Evolutionary conservation across 2,797 vertebrate genomes (phyloP).

Genomic region (Acrossocheilus wenchowensis): DNA sequence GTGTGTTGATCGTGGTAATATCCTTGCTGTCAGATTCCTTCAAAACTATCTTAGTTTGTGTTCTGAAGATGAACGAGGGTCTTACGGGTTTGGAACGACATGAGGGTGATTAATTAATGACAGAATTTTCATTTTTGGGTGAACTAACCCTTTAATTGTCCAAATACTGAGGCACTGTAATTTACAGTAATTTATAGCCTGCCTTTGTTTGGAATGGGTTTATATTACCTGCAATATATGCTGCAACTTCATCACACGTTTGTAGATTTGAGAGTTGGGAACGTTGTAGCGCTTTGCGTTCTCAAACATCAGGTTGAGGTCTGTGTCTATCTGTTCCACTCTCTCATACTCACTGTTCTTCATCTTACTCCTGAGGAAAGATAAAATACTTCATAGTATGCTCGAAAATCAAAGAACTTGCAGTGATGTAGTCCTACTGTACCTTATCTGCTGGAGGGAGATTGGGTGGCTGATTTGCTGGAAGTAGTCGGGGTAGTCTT

Average conservation of each 20-base stretch:
- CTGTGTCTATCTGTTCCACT: constrained; percentile 92
- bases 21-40: too few species aligned
- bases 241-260: constrained; percentile 93
- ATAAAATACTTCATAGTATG: constrained; percentile 65
- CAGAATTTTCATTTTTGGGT: too few species aligned
- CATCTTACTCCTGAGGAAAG: constrained; percentile 88
- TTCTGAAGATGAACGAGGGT: too few species aligned
- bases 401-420: constrained; percentile 35
- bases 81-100: too few species aligned
- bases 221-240: constrained; percentile 93
- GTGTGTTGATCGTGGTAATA: too few species aligned
- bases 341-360: constrained; percentile 95
- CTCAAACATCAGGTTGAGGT: constrained; percentile 96
- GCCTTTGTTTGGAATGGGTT: neutral
- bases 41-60: too few species aligned
- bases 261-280: constrained; percentile 96
- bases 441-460: constrained; percentile 96
- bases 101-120: too few species aligned
- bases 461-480: constrained; percentile 94
- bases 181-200: neutral
- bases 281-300: constrained; percentile 97
- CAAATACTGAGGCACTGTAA: neutral
- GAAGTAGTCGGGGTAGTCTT: constrained; percentile 97
- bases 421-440: constrained; percentile 60
- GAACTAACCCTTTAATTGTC: too few species aligned